phyloP scores from a whole-genome alignment of 2,797 vertebrate species.

The Pachyuromys duprasi region DNA sequence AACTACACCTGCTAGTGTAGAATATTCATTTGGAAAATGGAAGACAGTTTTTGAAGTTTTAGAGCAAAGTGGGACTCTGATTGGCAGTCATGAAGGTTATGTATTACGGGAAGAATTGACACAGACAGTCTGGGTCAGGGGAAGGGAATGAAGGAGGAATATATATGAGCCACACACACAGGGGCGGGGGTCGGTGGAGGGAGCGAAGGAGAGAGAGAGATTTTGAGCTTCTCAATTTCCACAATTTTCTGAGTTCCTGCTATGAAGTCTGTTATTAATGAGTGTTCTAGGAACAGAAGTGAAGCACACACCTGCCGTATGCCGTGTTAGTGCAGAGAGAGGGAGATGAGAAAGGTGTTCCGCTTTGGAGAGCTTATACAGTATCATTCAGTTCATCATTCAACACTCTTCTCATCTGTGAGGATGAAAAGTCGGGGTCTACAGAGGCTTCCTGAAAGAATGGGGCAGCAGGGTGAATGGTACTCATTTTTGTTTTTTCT shows the following conservation, averaged over 20 bases:
- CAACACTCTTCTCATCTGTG: neutral
- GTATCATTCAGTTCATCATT: neutral
- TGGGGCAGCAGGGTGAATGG: neutral
- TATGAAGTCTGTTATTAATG: neutral
- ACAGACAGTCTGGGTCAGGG: neutral
- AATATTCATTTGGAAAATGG: neutral
- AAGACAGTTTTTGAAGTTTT: neutral
- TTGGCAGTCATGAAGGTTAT: neutral
- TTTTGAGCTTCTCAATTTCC: neutral
- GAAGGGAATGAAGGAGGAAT: too few relatives aligned
- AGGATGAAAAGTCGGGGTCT: neutral
- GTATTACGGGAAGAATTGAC: neutral
- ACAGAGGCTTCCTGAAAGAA: neutral
- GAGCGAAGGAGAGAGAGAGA: neutral
- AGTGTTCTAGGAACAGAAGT: neutral
- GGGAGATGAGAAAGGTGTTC: neutral
- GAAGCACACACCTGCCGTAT: neutral
- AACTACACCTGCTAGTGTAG: neutral
- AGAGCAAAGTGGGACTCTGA: neutral
- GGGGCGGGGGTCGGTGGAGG: neutral
- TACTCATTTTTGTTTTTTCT: neutral
- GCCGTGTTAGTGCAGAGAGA: neutral
- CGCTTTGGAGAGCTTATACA: conserved; percentile 23
- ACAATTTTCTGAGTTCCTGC: neutral
- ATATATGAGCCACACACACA: too few relatives aligned